phyloP scores from a whole-genome alignment of 2,797 vertebrate genomes.

The Lagothrix lagotricha region DNA sequence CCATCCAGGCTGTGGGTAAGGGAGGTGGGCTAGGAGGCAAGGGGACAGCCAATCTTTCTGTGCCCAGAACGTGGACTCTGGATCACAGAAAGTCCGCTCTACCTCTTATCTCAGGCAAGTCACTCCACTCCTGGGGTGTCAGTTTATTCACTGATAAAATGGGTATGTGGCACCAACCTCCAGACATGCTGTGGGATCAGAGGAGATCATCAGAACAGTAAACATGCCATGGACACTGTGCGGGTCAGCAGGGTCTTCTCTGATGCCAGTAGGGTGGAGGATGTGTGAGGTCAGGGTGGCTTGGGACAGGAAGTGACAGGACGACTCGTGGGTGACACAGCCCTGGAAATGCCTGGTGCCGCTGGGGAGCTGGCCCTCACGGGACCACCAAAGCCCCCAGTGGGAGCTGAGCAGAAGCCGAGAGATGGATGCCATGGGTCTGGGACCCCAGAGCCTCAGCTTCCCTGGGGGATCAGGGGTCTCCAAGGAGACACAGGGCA shows the following conservation, averaged over 20 bases:
- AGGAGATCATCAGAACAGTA: background rate
- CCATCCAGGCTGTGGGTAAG: background rate
- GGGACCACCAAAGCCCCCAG: too few relatives aligned
- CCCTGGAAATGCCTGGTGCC: background rate
- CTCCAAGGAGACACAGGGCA: background rate
- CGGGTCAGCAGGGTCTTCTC: background rate
- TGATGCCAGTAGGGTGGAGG: background rate
- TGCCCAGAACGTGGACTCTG: background rate
- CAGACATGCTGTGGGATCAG: background rate
- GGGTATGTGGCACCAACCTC: background rate
- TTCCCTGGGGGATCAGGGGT: background rate
- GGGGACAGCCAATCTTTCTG: background rate
- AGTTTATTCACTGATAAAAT: background rate
- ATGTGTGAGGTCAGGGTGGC: background rate
- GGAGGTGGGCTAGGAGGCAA: background rate
- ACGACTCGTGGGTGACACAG: background rate
- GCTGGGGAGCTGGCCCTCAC: background rate
- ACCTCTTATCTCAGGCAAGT: background rate
- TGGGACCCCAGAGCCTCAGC: background rate
- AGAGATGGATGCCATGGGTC: background rate
- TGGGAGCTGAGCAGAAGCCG: background rate
- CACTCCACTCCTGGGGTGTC: too few relatives aligned
- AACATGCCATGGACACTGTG: rapidly evolving
- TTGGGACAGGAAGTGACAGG: background rate
- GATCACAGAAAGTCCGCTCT: background rate